Conservation (phyloP, 2,888 invertebrate species). For the Rambutsinella grinnellia region DNA sequence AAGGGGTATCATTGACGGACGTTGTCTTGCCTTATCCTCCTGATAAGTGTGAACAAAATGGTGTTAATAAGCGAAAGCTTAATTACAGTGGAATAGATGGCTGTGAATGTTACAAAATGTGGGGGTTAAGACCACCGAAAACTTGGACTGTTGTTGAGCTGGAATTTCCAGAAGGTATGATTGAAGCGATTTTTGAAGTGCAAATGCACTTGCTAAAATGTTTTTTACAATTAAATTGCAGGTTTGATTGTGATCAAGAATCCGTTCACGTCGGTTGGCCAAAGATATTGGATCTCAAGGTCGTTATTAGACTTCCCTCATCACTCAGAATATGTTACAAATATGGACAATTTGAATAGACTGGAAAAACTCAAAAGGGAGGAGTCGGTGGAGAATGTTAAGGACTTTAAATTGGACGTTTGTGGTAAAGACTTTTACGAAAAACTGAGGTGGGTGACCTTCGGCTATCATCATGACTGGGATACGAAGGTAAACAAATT, state of each 20-base stretch:
- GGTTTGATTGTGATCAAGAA: conserved; percentile 86
- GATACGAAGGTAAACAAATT: conserved; percentile 91
- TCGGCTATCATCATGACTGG: conserved; percentile 99
- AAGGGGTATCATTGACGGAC: neutral
- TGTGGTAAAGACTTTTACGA: conserved; percentile 65
- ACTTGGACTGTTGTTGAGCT: conserved; percentile 79
- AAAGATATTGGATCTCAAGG: conserved; percentile 85
- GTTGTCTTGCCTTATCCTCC: neutral
- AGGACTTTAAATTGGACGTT: conserved; percentile 28
- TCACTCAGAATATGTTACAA: conserved; percentile 77
- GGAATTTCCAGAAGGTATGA: conserved; percentile 74
- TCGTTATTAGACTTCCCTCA: conserved; percentile 83
- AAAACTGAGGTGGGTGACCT: conserved; percentile 90
- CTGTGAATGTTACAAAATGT: conserved; percentile 51
- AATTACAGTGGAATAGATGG: neutral
- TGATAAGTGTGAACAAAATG: neutral
- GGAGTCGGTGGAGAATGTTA: conserved; percentile 9
- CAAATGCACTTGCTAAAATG: neutral
- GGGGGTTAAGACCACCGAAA: conserved; percentile 71
- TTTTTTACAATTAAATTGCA: too few species aligned
- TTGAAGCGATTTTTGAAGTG: neutral
- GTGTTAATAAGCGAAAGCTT: neutral
- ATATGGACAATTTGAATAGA: conserved; percentile 73
- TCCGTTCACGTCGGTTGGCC: conserved; percentile 83
- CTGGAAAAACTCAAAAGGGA: conserved; percentile 29